phyloP scores from a whole-genome alignment of 1,140 invertebrate genomes.

The Probaryconus sp. region DNA sequence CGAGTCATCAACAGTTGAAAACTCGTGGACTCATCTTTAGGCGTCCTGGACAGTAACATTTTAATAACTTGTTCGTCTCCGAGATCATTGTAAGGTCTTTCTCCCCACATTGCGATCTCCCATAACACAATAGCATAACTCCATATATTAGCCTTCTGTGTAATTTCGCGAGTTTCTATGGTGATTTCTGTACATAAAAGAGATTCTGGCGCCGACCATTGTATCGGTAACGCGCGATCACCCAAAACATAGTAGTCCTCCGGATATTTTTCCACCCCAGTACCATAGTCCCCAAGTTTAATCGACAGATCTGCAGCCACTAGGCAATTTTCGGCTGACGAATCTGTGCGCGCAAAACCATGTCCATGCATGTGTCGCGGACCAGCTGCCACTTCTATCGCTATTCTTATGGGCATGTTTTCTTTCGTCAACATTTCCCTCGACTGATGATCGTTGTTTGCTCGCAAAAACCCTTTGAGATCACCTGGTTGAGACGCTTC shows the following conservation, averaged over 20 bases:
- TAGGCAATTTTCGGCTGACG: slow-evolving; percentile 83
- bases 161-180: slow-evolving; percentile 83
- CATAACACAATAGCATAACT: slow-evolving; percentile 88
- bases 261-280: slow-evolving; percentile 80
- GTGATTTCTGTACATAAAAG: slow-evolving; percentile 83
- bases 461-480: slow-evolving; percentile 69
- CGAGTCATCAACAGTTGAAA: slow-evolving; percentile 43
- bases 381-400: slow-evolving; percentile 81
- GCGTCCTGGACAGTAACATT: slow-evolving; percentile 70
- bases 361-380: slow-evolving; percentile 81
- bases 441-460: slow-evolving; percentile 63
- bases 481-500: slow-evolving; percentile 82
- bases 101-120: slow-evolving; percentile 87
- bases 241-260: slow-evolving; percentile 86
- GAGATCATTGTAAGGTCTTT: slow-evolving; percentile 83
- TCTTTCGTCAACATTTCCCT: slow-evolving; percentile 70
- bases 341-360: slow-evolving; percentile 83
- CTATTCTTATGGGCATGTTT: slow-evolving; percentile 80
- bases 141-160: slow-evolving; percentile 88
- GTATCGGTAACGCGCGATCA: slow-evolving; percentile 84
- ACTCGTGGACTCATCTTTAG: slow-evolving; percentile 51
- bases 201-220: slow-evolving; percentile 88
- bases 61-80: slow-evolving; percentile 85
- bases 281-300: slow-evolving; percentile 84
- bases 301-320: slow-evolving; percentile 80